Evolutionary conservation across 2,113 vertebrate genomes (phyloP).

Genomic region (Crotophaga sulcirostris): DNA sequence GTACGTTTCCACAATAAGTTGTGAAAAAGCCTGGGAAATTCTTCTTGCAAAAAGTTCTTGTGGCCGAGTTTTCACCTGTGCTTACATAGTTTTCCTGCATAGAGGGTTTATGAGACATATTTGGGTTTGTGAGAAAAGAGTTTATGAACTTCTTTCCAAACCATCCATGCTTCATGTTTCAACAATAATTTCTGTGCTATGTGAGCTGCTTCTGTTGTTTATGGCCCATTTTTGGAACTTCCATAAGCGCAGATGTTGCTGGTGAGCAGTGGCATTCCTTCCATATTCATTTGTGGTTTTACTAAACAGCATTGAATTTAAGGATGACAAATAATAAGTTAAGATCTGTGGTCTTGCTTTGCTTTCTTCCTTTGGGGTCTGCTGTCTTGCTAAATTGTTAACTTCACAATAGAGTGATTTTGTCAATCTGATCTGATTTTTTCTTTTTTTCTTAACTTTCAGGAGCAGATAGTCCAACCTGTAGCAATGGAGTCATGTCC

Average conservation of each 20-base stretch:
- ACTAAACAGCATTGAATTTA: not conserved
- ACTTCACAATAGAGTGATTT: not conserved
- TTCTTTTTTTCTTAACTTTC: slow-evolving; percentile 41
- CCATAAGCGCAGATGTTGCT: not conserved
- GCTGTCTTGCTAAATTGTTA: not conserved
- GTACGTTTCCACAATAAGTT: too few species aligned
- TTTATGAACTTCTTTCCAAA: not conserved
- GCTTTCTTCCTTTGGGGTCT: not conserved
- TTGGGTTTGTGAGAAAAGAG: not conserved
- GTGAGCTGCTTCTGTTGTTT: not conserved
- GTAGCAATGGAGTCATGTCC: slow-evolving; percentile 91
- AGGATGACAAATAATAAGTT: not conserved
- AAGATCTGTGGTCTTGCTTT: not conserved
- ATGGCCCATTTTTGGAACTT: not conserved
- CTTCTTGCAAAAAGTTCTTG: not conserved
- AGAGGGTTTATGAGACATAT: not conserved
- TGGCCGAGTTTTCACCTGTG: not conserved
- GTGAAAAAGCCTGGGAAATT: not conserved
- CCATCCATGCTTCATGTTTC: not conserved
- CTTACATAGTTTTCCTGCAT: not conserved
- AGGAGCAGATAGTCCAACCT: slow-evolving; percentile 95
- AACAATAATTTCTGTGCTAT: not conserved
- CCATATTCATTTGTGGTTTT: not conserved
- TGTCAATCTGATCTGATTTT: slow-evolving; percentile 6
- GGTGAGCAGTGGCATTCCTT: not conserved